A percentile compares a stretch with the other conserved stretches of the same genome.
Conservation (phyloP, 1,140 invertebrate genomes). For the Zelostemma sp. region DNA sequence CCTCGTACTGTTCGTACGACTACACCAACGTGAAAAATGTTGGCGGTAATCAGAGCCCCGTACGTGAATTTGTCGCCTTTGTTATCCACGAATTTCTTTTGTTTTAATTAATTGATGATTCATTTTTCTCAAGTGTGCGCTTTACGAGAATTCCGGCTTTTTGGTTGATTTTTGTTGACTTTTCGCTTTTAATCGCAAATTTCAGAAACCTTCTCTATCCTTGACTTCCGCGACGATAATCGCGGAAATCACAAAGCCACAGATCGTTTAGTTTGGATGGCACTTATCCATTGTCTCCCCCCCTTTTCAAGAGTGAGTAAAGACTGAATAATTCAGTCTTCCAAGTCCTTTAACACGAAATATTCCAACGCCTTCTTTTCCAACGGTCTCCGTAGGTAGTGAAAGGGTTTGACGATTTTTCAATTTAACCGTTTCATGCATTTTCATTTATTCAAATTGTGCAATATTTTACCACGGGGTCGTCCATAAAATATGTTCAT, state of each 20-base stretch:
- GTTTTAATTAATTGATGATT: too few species aligned
- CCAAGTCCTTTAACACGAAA: neutral
- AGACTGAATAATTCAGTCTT: slow-evolving; percentile 1
- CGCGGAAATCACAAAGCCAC: slow-evolving; percentile 31
- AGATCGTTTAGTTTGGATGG: slow-evolving; percentile 34
- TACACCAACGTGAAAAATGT: slow-evolving; percentile 65
- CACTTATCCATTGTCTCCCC: slow-evolving; percentile 27
- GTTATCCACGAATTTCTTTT: too few species aligned
- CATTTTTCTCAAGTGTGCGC: neutral
- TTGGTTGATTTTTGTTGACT: neutral
- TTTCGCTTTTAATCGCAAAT: slow-evolving; percentile 5
- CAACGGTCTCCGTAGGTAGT: too few species aligned
- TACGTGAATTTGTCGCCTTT: slow-evolving; percentile 35
- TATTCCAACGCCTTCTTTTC: too few species aligned
- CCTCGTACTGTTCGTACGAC: slow-evolving; percentile 71
- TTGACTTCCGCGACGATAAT: slow-evolving; percentile 23
- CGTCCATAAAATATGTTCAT: too few species aligned
- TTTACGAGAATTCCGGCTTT: neutral
- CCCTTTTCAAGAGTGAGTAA: slow-evolving; percentile 37
- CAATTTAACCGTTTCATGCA: too few species aligned
- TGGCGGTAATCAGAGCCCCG: slow-evolving; percentile 67
- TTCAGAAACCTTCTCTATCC: slow-evolving; percentile 31
- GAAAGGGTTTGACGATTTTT: too few species aligned
- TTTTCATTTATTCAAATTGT: too few species aligned
- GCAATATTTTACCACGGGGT: too few species aligned